These are phyloP conservation scores for Balearica regulorum DNA, from an alignment of 2,797 vertebrate genomes.

Conservation along the genomic window DNA sequence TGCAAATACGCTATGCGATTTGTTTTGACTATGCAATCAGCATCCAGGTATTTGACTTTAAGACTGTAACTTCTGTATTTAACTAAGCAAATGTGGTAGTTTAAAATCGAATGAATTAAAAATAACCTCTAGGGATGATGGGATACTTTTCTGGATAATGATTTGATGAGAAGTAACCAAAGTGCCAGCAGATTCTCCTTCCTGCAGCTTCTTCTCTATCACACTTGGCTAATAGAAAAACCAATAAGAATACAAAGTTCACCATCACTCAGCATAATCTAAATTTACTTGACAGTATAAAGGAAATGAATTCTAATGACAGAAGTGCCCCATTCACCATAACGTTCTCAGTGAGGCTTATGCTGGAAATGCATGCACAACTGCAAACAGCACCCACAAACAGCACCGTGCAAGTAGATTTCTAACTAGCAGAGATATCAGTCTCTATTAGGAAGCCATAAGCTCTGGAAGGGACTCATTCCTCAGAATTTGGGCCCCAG, in stretches of 20 bases:
- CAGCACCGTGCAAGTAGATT: background rate
- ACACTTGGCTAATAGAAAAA: conserved; percentile 73
- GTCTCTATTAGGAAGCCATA: background rate
- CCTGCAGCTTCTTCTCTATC: conserved; percentile 71
- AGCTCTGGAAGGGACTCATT: background rate
- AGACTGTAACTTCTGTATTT: background rate
- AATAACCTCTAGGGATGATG: conserved; percentile 76
- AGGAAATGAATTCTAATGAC: conserved; percentile 26
- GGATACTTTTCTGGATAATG: conserved; percentile 78
- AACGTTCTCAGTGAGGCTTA: background rate
- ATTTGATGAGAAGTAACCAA: conserved; percentile 75
- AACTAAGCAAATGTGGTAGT: background rate
- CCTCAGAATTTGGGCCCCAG: background rate
- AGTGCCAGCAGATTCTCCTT: conserved; percentile 70
- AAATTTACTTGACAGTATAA: conserved; percentile 27
- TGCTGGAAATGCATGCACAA: conserved; percentile 33
- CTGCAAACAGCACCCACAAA: background rate
- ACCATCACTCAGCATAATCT: conserved; percentile 45
- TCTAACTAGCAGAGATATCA: background rate
- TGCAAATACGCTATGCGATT: background rate
- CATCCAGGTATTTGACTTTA: background rate
- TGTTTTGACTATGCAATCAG: background rate
- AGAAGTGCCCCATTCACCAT: background rate
- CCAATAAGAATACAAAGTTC: conserved; percentile 68
- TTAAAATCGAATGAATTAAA: conserved; percentile 62